Evolutionary conservation across 2,888 invertebrate genomes (phyloP), one percentile per base, ranked within the genome.

Genomic region (Macrophya alboannulata): DNA sequence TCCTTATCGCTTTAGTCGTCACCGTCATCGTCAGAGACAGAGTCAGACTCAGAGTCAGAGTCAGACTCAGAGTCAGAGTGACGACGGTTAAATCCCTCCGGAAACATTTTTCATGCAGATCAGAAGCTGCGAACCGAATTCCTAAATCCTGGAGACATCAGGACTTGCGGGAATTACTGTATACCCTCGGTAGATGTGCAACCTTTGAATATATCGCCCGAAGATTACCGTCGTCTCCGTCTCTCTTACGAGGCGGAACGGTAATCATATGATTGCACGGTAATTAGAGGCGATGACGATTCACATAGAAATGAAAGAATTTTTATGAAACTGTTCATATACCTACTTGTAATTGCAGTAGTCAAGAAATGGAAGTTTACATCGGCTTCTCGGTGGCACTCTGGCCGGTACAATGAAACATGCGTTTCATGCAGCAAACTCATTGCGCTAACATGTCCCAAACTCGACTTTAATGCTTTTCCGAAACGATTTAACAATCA

Each of bases 51-150:
- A 37, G 68, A 68, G 62, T 62, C 21, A 25, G 68, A 45, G 71
- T 45, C 62, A 37, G 68, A 68, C 25, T 62, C 21, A 25, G 68
- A 45, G 71, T 65, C 48, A 68, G 68, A 71, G 83, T 83, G 83
- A 83, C 83, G 83, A 83, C 83, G 83, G 83, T 83, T 83, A 83
- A 83, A 83, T 83, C 83, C 83, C 83, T 68, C 43, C 40, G 17
- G 68, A 83, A 65, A 51, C 83, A 83, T 83, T 83, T 83, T 83
- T 83, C 83, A 83, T 83, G 83, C 83, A 83, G 83, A 83, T 83
- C 83, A n/a, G 45, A 81, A 77, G 40, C 21, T 51, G 48, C 3
- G 48, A n/a, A 55, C 2, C 17, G 15, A 77, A 37, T 51, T 31
- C 37, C n/a, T 9, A 9, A 25, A 4, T 51, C 55, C 51, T 8